phyloP scores from a whole-genome alignment of 2,113 vertebrate genomes.

The Gymnocephalus cernua region DNA sequence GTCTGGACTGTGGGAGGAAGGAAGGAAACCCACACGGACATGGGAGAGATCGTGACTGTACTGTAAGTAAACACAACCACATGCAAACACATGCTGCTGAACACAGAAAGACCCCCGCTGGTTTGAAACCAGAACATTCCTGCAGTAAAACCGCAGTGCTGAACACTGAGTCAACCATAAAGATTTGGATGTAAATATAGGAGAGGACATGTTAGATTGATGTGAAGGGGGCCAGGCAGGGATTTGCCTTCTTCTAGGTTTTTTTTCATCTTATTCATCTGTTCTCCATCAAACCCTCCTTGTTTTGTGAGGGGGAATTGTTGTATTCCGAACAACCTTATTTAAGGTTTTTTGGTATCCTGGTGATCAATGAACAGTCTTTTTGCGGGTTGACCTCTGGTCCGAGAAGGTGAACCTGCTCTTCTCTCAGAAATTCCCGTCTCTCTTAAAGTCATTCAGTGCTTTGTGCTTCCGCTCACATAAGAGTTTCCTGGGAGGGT shows the following conservation, averaged over 20 bases:
- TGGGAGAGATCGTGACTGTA: background rate
- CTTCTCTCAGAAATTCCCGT: background rate
- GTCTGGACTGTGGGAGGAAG: constrained; percentile 30
- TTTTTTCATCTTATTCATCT: background rate
- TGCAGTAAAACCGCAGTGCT: background rate
- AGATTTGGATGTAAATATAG: background rate
- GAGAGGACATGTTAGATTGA: background rate
- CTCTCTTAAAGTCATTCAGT: background rate
- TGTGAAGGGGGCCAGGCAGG: background rate
- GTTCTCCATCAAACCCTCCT: background rate
- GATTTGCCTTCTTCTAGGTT: background rate
- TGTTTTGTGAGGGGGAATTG: background rate
- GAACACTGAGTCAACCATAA: background rate
- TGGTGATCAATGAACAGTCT: background rate
- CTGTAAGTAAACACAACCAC: constrained; percentile 1
- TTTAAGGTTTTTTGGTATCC: background rate
- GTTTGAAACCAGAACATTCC: constrained; percentile 4
- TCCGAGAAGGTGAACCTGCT: background rate
- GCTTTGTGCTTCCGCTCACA: background rate
- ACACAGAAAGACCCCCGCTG: background rate
- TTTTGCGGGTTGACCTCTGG: background rate
- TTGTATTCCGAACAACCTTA: background rate
- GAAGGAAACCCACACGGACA: constrained; percentile 9
- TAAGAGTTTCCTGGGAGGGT: background rate
- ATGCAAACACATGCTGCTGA: background rate